Evolutionary conservation across 2,888 invertebrate species (phyloP).

Genomic region (Scaptomyza polygonia): DNA sequence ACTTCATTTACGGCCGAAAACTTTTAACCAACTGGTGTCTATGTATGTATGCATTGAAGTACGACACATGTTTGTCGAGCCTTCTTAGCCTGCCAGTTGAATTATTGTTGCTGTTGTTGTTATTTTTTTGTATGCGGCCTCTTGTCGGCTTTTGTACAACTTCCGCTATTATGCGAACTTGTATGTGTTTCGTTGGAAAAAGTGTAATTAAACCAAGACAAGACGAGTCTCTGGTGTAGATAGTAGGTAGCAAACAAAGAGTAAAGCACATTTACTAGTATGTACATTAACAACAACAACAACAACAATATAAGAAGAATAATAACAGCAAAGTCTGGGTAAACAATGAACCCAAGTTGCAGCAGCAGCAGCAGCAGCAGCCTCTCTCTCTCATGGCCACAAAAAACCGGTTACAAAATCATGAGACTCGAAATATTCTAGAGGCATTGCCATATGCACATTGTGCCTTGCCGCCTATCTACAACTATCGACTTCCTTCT

Average conservation of each 20-base stretch:
- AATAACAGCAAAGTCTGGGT: constrained; percentile 45
- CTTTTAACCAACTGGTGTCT: constrained; percentile 18
- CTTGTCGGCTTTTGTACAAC: constrained; percentile 77
- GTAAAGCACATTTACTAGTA: constrained; percentile 41
- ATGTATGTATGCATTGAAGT: background rate
- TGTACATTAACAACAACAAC: constrained; percentile 5
- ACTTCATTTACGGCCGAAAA: constrained; percentile 14
- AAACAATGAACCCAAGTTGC: constrained; percentile 60
- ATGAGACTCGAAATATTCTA: constrained; percentile 71
- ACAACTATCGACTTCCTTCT: constrained; percentile 22
- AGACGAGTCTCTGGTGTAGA: constrained; percentile 20
- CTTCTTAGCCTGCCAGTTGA: constrained; percentile 31
- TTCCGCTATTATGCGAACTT: constrained; percentile 70
- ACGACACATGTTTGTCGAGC: constrained; percentile 43
- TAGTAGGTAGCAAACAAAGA: constrained; percentile 51
- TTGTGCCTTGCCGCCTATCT: constrained; percentile 38
- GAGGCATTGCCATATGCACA: constrained; percentile 57
- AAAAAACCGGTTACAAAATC: constrained; percentile 71
- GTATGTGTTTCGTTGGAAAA: constrained; percentile 56
- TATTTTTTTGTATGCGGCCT: constrained; percentile 36
- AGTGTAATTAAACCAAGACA: constrained; percentile 69
- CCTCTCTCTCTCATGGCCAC: constrained; percentile 55
- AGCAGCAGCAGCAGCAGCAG: constrained; percentile 21
- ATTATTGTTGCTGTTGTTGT: constrained; percentile 31
- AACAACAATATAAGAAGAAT: constrained; percentile 23